These are phyloP conservation scores for Abramis brama DNA, from an alignment of 2,113 vertebrate species.

Conservation along the genomic window DNA sequence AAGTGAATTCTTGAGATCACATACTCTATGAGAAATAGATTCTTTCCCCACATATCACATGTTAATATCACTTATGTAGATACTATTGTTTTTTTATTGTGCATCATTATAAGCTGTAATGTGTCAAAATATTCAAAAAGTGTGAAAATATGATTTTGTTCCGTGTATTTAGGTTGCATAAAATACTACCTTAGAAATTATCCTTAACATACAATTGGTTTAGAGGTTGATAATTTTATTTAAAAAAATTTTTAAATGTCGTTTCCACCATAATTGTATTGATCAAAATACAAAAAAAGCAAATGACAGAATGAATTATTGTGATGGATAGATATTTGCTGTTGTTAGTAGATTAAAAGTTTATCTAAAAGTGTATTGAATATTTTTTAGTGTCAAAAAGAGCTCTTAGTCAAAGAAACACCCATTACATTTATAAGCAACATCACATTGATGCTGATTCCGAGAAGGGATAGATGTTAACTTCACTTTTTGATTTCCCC, in stretches of 20 bases:
- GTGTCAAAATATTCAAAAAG: neutral
- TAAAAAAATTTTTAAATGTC: neutral
- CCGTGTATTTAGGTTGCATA: neutral
- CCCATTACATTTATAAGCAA: neutral
- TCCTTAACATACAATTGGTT: neutral
- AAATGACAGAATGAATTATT: neutral
- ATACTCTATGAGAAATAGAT: neutral
- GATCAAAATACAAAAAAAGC: neutral
- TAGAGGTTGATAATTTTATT: neutral
- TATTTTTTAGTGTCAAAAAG: neutral
- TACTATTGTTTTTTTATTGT: neutral
- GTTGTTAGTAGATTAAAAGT: neutral
- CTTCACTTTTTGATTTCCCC: conserved; percentile 14
- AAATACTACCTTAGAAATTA: neutral
- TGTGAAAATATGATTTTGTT: neutral
- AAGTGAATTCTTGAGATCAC: neutral
- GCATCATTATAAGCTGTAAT: neutral
- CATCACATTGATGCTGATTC: neutral
- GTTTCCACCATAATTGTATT: neutral
- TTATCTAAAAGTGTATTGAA: neutral
- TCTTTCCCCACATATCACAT: no score
- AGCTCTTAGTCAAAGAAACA: neutral
- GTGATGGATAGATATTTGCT: neutral
- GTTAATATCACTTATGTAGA: neutral
- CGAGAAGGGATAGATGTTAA: neutral